Evolutionary conservation across 2,888 invertebrate genomes (phyloP), one percentile per base, ranked within the genome.

Genomic region (Protophormia terraenovae): DNA sequence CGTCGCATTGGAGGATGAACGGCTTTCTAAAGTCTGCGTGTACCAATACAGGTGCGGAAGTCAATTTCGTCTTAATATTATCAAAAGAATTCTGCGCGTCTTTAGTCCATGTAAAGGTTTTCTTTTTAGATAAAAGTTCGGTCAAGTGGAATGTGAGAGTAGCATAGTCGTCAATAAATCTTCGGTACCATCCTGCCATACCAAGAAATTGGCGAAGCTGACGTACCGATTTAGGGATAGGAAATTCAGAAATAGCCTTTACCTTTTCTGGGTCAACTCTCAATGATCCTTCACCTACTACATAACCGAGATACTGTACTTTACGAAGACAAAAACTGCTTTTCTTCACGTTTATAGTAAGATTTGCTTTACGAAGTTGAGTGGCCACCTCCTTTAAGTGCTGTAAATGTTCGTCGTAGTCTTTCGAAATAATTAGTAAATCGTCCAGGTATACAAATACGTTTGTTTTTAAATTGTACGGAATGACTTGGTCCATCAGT

Each of bases 121-220:
- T 24, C 4, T 19, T 19, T 27, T 53, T 47, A 19, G 27, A 24
- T 27, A 53, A 27, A 5, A 53, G 27, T 22, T 69, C 69, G 1
- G 53, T 69, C 22, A 69, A 19, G 14, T 53, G 24, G 7, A 53
- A 53, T 0, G 50, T 14, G n/a, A 32, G 8, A 7, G 6, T 27
- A 3, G 47, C 4, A 14, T 16, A 69, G 22, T 53, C 53, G 2
- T 69, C 35, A 5, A 69, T 35, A 38, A 69, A 69, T 16, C 69
- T 29, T 3, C 69, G 8, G 22, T 72, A 58, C 71, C 71, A 72
- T 1, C 41, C 71, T 5, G n/a, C 24, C 38, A 58, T 24, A 8
- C 58, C 71, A 0, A 72, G 27, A 72, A 55, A 58, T 27, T 58
- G 55, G 10, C 71, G 58, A 10, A 71, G 24, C 41, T 71, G 35